Evolutionary conservation across 2,113 vertebrate species (phyloP).

Genomic region (Chlorodrepanis virens): DNA sequence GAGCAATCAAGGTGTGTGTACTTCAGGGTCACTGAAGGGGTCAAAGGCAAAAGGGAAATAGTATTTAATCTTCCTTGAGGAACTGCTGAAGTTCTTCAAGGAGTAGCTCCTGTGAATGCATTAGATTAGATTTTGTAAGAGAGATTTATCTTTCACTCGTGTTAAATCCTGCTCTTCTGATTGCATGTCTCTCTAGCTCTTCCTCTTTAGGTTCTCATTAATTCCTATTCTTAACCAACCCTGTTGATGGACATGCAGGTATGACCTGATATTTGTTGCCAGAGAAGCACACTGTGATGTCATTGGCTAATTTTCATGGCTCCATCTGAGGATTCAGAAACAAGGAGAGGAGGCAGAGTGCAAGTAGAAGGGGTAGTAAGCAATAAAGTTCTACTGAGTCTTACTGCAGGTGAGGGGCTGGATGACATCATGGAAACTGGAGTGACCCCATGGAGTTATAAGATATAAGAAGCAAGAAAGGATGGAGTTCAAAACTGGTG

Average conservation of each 20-base stretch:
- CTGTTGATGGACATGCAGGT: background rate
- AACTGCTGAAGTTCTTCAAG: background rate
- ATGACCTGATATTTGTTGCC: background rate
- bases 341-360: background rate
- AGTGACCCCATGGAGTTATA: background rate
- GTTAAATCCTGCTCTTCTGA: background rate
- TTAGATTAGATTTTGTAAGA: background rate
- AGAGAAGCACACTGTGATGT: background rate
- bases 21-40: background rate
- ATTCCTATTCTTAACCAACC: background rate
- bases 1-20: background rate
- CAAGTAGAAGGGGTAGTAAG: background rate
- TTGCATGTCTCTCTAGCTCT: background rate
- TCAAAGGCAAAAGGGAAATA: background rate
- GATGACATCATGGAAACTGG: background rate
- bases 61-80: background rate
- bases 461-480: background rate
- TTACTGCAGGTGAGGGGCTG: background rate
- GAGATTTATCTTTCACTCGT: background rate
- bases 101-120: background rate
- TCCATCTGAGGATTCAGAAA: background rate
- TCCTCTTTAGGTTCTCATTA: background rate
- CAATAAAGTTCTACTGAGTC: background rate
- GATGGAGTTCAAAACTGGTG: background rate
- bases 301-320: background rate